A percentile compares a stretch with the other conserved stretches of the same genome.
Conservation (phyloP, 2,888 invertebrate species). For the Hirtodrosophila duncani region DNA sequence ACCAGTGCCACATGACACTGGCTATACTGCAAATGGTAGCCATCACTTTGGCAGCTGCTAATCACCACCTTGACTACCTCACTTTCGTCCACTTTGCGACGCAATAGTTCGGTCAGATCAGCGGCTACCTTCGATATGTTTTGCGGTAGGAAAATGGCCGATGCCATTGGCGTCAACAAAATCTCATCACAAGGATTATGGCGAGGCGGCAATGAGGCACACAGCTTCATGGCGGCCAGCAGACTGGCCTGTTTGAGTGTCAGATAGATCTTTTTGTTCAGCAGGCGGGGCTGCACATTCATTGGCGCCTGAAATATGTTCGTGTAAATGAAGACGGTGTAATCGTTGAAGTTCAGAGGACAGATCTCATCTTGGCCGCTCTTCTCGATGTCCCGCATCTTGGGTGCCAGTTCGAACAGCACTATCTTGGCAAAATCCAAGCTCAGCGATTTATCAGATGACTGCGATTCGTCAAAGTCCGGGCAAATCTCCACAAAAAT, state of each 20-base stretch:
- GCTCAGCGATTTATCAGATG: slow-evolving; percentile 21
- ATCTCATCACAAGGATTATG: slow-evolving; percentile 30
- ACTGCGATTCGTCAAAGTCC: slow-evolving; percentile 24
- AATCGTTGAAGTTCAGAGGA: slow-evolving; percentile 31
- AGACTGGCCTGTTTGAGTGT: slow-evolving; percentile 51
- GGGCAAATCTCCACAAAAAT: slow-evolving; percentile 41
- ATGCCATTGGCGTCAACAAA: slow-evolving; percentile 48
- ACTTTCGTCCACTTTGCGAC: slow-evolving; percentile 1
- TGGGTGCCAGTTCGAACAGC: slow-evolving; percentile 41
- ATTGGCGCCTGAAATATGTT: slow-evolving; percentile 34
- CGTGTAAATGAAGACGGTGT: slow-evolving; percentile 33
- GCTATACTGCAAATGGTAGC: slow-evolving; percentile 44
- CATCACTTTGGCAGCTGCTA: slow-evolving; percentile 55
- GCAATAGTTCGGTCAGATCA: slow-evolving; percentile 1
- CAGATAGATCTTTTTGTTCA: slow-evolving; percentile 39
- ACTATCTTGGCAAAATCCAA: slow-evolving; percentile 47
- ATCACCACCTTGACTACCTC: slow-evolving; percentile 44
- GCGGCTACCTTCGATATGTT: slow-evolving; percentile 38
- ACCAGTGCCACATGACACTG: slow-evolving; percentile 44
- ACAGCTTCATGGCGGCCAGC: slow-evolving; percentile 34
- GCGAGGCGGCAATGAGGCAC: slow-evolving; percentile 14
- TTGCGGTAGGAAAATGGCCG: slow-evolving; percentile 35
- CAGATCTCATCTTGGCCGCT: slow-evolving; percentile 39
- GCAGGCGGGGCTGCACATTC: slow-evolving; percentile 41
- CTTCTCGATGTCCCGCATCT: slow-evolving; percentile 40